Evolutionary conservation across 1,140 invertebrate species (phyloP), one percentile per base, ranked within the genome.

Genomic region (Calycopis cecrops): DNA sequence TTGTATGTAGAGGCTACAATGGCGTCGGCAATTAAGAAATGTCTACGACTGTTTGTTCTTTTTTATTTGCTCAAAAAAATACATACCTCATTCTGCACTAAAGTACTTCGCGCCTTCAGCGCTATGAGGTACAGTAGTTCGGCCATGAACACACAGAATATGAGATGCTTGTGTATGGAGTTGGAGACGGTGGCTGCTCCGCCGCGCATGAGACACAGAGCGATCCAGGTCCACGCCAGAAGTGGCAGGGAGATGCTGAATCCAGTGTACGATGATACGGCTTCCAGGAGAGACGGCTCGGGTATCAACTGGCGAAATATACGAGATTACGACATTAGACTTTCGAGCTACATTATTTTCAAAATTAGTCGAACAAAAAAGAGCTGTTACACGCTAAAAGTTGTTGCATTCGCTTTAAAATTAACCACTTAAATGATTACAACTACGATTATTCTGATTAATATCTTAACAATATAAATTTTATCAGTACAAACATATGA

Each of bases 101-200:
- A 88, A 12, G 92, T 88, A 59, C 90, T 90, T 35, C 95, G 87
- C 0, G 93, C 92, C 81, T 97, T 97, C 48, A 97, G 87, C 0
- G 95, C 95, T 10, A 98, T 90, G 6, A 99, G 89, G 75, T 97
- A 99, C 0, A 98, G 81, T 7, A 97, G 76, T 73, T 98, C 93
- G 0, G 93, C 93, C 47, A 96, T 84, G 72, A 99, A 94, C 1
- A 98, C 92, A 67, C 94, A 96, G 35, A 97, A 90, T 0, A 98
- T 93, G 0, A 98, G 89, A 85, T 99, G 98, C 71, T 97, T 96
- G 73, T 98, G 95, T 53, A 99, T 99, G 21, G 93, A 95, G 80
- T 98, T 98, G 4, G 95, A 96, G 73, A 99, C 98, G 1, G 96
- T 98, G 62, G 94, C 91, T 61, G 91, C 89, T 4, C 91, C 90